A percentile compares a stretch with the other conserved stretches of the same genome.
Conservation (phyloP, 2,113 vertebrate genomes). For the Cisticola juncidis region DNA sequence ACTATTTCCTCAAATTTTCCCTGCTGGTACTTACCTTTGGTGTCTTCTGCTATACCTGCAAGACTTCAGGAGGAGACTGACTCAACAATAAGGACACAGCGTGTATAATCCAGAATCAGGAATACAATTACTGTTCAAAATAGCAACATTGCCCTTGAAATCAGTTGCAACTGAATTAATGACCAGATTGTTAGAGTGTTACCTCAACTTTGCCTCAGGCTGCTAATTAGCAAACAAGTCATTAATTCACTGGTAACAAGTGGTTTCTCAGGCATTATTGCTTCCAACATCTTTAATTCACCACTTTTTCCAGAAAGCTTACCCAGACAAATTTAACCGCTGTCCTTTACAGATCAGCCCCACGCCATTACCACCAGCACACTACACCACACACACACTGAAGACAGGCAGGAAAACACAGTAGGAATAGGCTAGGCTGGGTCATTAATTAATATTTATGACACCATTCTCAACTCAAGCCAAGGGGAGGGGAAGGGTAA, state of each 20-base stretch:
- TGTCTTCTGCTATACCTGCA: neutral
- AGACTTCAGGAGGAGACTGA: neutral
- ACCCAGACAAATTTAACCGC: slow-evolving; percentile 23
- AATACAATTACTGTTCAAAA: slow-evolving; percentile 60
- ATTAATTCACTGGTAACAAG: slow-evolving; percentile 66
- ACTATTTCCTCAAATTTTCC: neutral
- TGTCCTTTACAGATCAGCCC: neutral
- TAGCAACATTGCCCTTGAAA: slow-evolving; percentile 60
- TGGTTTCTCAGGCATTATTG: slow-evolving; percentile 59
- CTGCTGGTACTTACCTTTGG: neutral
- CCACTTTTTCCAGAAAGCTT: slow-evolving; percentile 13
- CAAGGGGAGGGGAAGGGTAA: neutral
- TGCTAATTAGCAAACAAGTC: slow-evolving; percentile 69
- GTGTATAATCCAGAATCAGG: neutral
- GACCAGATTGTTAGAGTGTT: slow-evolving; percentile 50
- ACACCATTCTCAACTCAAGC: neutral
- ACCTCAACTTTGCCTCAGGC: slow-evolving; percentile 56
- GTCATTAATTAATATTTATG: neutral
- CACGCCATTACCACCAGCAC: neutral
- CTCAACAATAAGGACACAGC: neutral
- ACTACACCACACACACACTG: neutral
- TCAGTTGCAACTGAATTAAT: slow-evolving; percentile 59
- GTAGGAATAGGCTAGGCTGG: neutral
- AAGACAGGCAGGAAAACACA: neutral
- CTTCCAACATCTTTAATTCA: slow-evolving; percentile 51